phyloP scores from a whole-genome alignment of 2,888 invertebrate species.

The Sacculina carcini region DNA sequence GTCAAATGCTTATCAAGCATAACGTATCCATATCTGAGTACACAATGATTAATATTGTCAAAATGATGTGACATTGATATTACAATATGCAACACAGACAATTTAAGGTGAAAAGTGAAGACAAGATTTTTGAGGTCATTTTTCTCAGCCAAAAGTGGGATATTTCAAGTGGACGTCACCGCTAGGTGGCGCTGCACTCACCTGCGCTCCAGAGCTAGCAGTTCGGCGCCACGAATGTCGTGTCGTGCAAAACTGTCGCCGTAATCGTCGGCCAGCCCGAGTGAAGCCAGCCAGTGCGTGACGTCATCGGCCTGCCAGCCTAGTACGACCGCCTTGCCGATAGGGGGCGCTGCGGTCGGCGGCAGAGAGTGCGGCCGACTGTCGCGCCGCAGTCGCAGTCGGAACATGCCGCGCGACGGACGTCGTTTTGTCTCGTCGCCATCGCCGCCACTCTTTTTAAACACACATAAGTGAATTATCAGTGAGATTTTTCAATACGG shows the following conservation, averaged over 20 bases:
- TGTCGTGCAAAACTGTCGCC: constrained; percentile 66
- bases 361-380: constrained; percentile 1
- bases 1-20: no score
- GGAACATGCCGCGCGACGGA: constrained; percentile 12
- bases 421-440: constrained; percentile 10
- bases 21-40: no score
- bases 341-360: background rate
- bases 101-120: no score
- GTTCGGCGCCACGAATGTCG: constrained; percentile 70
- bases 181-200: background rate
- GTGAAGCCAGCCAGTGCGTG: constrained; percentile 59
- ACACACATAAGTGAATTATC: no score
- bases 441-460: no score
- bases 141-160: no score
- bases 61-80: no score
- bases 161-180: no score
- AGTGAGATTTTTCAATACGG: no score
- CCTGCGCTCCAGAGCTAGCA: constrained; percentile 55
- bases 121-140: no score
- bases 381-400: constrained; percentile 11
- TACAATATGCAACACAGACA: no score
- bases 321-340: constrained; percentile 19
- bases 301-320: constrained; percentile 72
- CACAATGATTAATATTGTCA: no score
- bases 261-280: constrained; percentile 73